Evolutionary conservation across 2,113 vertebrate genomes (phyloP).

Genomic region (Theropithecus gelada): DNA sequence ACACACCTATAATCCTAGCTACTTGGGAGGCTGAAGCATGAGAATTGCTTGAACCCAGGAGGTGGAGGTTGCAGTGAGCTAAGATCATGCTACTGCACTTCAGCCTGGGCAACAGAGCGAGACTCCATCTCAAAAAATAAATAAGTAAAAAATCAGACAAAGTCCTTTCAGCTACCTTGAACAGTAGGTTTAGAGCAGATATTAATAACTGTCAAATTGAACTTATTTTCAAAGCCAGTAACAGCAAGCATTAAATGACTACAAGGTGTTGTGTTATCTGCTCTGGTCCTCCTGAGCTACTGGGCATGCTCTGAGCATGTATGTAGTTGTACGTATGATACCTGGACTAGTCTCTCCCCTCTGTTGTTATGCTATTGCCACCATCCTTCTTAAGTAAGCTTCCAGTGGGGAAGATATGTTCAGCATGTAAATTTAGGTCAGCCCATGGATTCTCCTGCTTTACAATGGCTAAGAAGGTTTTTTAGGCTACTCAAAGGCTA

Average conservation of each 20-base stretch:
- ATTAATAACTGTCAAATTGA: not conserved
- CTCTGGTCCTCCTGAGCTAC: not conserved
- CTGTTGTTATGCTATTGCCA: not conserved
- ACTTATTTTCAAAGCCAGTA: not conserved
- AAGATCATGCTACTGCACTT: too few species aligned
- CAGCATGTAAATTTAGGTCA: not conserved
- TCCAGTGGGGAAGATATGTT: not conserved
- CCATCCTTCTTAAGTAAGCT: not conserved
- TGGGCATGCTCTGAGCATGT: not conserved
- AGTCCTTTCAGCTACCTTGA: not conserved
- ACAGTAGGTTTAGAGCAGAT: not conserved
- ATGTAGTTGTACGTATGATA: not conserved
- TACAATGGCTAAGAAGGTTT: not conserved
- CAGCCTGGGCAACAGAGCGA: too few species aligned
- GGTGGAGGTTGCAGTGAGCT: too few species aligned
- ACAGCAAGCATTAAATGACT: not conserved
- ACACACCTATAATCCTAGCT: too few species aligned
- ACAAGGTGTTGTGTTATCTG: too few species aligned
- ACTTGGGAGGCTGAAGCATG: too few species aligned
- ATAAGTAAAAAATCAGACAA: too few species aligned
- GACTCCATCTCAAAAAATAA: too few species aligned
- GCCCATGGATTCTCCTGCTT: not conserved
- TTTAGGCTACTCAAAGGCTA: not conserved
- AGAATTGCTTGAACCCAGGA: too few species aligned
- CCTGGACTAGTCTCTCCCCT: not conserved